Conservation (phyloP, 1,140 invertebrate species). For the Ectropis grisescens region DNA sequence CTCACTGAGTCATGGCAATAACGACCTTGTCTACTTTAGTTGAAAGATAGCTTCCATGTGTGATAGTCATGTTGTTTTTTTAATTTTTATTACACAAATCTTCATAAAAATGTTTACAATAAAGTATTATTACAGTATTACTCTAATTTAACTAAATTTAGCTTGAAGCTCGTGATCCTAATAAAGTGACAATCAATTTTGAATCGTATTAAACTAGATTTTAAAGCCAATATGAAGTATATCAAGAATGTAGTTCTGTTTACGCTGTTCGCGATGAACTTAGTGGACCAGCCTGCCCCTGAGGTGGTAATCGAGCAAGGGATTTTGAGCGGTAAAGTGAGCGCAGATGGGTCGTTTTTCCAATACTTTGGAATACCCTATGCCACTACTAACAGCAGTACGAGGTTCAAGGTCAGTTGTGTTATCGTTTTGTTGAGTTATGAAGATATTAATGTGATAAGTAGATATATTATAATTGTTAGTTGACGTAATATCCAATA, state of each 20-base stretch:
- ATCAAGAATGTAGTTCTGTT: conserved; percentile 24
- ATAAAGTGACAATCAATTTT: too few species aligned
- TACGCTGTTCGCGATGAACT: conserved; percentile 27
- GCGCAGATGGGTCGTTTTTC: conserved; percentile 38
- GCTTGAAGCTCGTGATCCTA: too few species aligned
- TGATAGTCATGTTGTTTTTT: too few species aligned
- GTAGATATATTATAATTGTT: neutral
- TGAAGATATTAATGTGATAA: neutral
- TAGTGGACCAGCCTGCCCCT: conserved; percentile 34
- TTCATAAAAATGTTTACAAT: too few species aligned
- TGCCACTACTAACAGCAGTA: conserved; percentile 29
- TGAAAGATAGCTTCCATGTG: too few species aligned
- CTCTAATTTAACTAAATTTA: too few species aligned
- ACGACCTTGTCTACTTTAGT: too few species aligned
- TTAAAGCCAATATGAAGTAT: conserved; percentile 23
- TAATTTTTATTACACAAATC: too few species aligned
- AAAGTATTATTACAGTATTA: too few species aligned
- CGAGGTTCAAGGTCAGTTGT: conserved; percentile 38
- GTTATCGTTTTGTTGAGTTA: neutral
- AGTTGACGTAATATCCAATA: neutral
- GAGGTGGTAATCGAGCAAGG: conserved; percentile 32
- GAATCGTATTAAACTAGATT: too few species aligned
- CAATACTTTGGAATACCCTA: conserved; percentile 56
- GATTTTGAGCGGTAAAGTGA: conserved; percentile 38
- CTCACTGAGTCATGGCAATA: too few species aligned